phyloP scores from a whole-genome alignment of 2,888 invertebrate species.

The Vesta saturnalis region DNA sequence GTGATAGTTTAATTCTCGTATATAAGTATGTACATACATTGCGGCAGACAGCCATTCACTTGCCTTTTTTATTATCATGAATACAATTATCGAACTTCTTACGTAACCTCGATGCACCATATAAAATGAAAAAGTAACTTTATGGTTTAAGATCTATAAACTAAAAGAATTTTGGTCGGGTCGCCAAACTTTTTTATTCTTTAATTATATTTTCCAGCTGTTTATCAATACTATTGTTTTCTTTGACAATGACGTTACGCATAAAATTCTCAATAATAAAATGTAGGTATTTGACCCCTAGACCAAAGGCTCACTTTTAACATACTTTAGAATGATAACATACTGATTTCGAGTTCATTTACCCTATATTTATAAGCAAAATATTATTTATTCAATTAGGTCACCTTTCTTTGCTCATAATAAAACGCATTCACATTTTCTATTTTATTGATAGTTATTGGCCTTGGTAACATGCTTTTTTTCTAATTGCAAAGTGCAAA shows the following conservation, averaged over 20 bases:
- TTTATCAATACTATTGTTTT: too few relatives aligned
- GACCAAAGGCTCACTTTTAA: neutral
- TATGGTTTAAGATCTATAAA: too few relatives aligned
- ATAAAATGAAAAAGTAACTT: neutral
- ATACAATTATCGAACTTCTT: neutral
- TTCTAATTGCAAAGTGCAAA: neutral
- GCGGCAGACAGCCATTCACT: conserved; percentile 30
- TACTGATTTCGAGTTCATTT: neutral
- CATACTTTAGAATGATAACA: neutral
- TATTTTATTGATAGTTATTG: too few relatives aligned
- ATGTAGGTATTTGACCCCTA: neutral
- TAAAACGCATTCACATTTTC: too few relatives aligned
- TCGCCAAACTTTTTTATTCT: neutral
- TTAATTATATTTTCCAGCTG: neutral
- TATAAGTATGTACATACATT: neutral
- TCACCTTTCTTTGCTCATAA: too few relatives aligned
- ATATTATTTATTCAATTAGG: neutral
- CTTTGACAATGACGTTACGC: too few relatives aligned
- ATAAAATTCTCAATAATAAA: too few relatives aligned
- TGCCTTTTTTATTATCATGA: conserved; percentile 18
- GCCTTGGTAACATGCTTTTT: too few relatives aligned
- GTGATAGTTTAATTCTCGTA: conserved; percentile 33
- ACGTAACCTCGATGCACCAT: neutral
- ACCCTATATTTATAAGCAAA: neutral
- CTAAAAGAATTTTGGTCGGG: neutral